Conservation (phyloP, 2,113 vertebrate genomes). For the Peromyscus polionotus region DNA sequence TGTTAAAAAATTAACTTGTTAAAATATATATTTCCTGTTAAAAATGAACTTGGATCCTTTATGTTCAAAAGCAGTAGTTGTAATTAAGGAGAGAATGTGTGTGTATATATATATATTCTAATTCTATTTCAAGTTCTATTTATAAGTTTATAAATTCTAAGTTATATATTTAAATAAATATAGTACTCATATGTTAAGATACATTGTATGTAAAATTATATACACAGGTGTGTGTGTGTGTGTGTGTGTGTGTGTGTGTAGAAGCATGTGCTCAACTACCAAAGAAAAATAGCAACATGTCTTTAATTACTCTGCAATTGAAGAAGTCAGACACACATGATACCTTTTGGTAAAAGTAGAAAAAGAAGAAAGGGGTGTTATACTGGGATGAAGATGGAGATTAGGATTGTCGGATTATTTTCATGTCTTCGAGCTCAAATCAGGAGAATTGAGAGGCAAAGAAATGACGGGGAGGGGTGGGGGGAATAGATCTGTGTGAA, state of each 20-base stretch:
- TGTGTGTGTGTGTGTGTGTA: neutral
- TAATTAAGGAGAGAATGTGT: neutral
- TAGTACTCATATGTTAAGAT: neutral
- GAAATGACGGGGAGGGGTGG: rapidly evolving
- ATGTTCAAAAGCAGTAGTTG: constrained; percentile 31
- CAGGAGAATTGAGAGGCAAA: neutral
- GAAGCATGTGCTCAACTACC: neutral
- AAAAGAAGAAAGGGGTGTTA: neutral
- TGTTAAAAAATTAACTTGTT: constrained; percentile 64
- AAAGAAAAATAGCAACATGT: neutral
- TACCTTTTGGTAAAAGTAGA: constrained; percentile 6
- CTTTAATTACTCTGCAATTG: neutral
- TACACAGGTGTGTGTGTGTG: too few relatives aligned
- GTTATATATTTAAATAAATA: neutral
- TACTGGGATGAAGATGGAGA: neutral
- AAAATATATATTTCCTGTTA: constrained; percentile 61
- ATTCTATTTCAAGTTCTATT: neutral
- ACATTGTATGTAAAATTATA: neutral
- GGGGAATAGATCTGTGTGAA: rapidly evolving
- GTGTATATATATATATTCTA: too few relatives aligned
- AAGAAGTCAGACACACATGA: neutral
- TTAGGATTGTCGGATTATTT: too few relatives aligned
- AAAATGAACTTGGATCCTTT: constrained; percentile 63
- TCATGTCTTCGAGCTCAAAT: neutral
- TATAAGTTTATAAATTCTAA: neutral